These are phyloP conservation scores for Hartigia nigra DNA, from an alignment of 2,888 invertebrate species.

Conservation along the genomic window DNA sequence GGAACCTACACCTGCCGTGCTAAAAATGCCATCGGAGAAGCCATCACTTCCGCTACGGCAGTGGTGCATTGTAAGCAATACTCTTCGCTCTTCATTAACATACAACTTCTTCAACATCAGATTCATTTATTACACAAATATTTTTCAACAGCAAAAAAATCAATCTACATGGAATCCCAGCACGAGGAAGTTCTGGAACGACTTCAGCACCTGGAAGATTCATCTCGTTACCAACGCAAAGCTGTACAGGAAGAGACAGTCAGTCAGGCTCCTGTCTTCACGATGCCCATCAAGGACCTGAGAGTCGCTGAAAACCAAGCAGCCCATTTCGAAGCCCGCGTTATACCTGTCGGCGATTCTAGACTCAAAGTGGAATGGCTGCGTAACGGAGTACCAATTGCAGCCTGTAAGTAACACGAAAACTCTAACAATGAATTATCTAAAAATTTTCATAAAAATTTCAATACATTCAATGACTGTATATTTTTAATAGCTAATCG, in stretches of 20 bases:
- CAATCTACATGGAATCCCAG: slow-evolving; percentile 88
- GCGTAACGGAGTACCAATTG: slow-evolving; percentile 89
- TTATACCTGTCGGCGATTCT: slow-evolving; percentile 95
- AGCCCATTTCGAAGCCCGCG: slow-evolving; percentile 92
- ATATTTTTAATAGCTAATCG: slow-evolving; percentile 77
- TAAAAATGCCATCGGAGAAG: slow-evolving; percentile 90
- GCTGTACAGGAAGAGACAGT: slow-evolving; percentile 81
- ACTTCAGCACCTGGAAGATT: slow-evolving; percentile 84
- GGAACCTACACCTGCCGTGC: slow-evolving; percentile 96
- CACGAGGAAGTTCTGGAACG: slow-evolving; percentile 87
- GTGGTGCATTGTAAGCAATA: slow-evolving; percentile 77
- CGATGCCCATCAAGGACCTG: slow-evolving; percentile 88
- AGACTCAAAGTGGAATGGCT: slow-evolving; percentile 94
- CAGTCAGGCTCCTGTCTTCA: slow-evolving; percentile 92
- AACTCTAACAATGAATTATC: not conserved
- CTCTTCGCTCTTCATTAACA: not conserved
- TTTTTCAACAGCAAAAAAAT: slow-evolving; percentile 72
- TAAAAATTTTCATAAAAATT: not conserved
- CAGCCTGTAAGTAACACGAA: slow-evolving; percentile 77
- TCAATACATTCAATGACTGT: slow-evolving; percentile 12
- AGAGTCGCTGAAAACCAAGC: slow-evolving; percentile 90
- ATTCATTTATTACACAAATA: not conserved
- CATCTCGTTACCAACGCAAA: slow-evolving; percentile 79
- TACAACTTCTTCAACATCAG: not conserved
- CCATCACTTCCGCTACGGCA: slow-evolving; percentile 90